Percentiles rank a stretch among this genome's conserved stretches.
Conservation (phyloP, 2,113 vertebrate species). For the Tychaedon coryphoeus region DNA sequence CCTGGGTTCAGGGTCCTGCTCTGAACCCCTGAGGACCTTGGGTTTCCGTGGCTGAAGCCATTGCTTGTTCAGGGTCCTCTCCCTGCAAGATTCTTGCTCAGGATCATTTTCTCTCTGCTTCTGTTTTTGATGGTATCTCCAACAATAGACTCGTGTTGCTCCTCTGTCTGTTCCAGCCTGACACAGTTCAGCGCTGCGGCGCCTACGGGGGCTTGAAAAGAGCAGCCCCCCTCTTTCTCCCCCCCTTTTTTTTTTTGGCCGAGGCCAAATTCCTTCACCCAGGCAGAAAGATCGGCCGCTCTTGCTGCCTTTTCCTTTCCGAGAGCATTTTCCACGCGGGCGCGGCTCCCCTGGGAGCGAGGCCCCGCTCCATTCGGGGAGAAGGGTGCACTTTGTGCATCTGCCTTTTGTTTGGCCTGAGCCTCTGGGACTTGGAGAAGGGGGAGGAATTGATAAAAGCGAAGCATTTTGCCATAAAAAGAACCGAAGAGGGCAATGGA, state of each 20-base stretch:
- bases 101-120: background rate
- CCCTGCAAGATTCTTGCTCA: background rate
- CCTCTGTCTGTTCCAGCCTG: background rate
- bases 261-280: constrained; percentile 64
- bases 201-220: constrained; percentile 66
- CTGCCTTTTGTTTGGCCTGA: constrained; percentile 67
- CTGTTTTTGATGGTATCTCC: background rate
- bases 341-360: background rate
- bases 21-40: background rate
- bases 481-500: constrained; percentile 76
- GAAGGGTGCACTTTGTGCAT: constrained; percentile 55
- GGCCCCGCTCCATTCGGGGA: constrained; percentile 48
- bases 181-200: constrained; percentile 24
- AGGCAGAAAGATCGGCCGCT: constrained; percentile 47
- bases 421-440: constrained; percentile 71
- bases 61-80: background rate
- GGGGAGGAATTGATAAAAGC: constrained; percentile 75
- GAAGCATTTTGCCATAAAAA: constrained; percentile 78
- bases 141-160: background rate
- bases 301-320: constrained; percentile 7
- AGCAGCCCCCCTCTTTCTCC: background rate
- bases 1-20: background rate
- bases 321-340: background rate
- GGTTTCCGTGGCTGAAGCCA: background rate
- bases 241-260: background rate